Evolutionary conservation across 2,888 invertebrate species (phyloP), one percentile per base, ranked within the genome.

Genomic region (Orchesellides sinensis): DNA sequence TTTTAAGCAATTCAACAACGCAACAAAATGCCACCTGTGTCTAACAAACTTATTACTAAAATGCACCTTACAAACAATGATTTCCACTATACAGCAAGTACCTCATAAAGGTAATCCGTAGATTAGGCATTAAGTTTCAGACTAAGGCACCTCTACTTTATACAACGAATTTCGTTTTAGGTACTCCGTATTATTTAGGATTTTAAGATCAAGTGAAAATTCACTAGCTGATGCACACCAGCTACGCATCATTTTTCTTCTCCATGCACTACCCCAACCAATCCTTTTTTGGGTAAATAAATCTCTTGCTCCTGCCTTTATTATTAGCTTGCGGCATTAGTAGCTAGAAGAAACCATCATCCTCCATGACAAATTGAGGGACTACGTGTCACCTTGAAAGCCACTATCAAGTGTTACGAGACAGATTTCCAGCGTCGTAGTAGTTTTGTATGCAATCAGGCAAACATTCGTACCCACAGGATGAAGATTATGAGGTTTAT

Each of bases 381-480:
- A 70, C 63, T 78, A 78, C 78, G 78, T 78, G 78, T 78, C 70
- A 78, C 70, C 78, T 78, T 70, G 61, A 78, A 78, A 61, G 29
- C 23, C 27, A 19, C 74, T 65, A 74, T 49, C 17, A 74, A 27
- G 12, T 65, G 40, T 40, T 59, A 61, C 59, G 29, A 35, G 63
- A 45, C 65, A 45, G 45, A 6, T 47, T 47, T 17, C 8, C 35
- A 35, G 35, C n/a, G n/a, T n/a, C n/a, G n/a, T n/a, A n/a, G n/a
- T n/a, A n/a, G n/a, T n/a, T n/a, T 40, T 40, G 40, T 40, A n/a
- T 40, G 10, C n/a, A 14, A 40, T 40, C n/a, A 40, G 10, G 40
- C n/a, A 40, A 40, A 40, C 63, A 63, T 40, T 35, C 63, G 21
- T 21, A 10, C 29, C 40, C 35, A 6, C 23, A 21, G 45, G 40